A percentile compares a stretch with the other conserved stretches of the same genome.
Evolutionary conservation across 30 jellyfish, hydroid and myxozoan species (phyloP).

Genomic region (Cassiopea xamachana): DNA sequence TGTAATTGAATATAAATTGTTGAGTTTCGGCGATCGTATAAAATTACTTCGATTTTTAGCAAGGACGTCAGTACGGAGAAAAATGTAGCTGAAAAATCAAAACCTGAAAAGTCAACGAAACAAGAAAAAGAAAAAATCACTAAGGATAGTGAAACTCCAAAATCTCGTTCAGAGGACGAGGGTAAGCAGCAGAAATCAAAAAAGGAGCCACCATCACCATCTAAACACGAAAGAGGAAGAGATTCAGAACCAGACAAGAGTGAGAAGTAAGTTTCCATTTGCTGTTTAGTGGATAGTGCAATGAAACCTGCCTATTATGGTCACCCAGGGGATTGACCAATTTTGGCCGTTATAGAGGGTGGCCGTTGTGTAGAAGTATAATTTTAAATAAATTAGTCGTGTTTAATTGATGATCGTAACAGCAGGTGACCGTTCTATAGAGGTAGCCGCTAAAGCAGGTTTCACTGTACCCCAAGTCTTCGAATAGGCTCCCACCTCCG

Average conservation of each 20-base stretch:
- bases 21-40: no score
- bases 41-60: neutral
- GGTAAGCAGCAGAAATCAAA: slow-evolving; percentile 19
- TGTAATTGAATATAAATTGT: no score
- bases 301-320: no score
- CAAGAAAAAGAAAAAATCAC: slow-evolving; percentile 15
- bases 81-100: slow-evolving; percentile 6
- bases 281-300: neutral
- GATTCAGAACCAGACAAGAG: slow-evolving; percentile 48
- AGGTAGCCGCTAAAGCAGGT: no score
- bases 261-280: slow-evolving; percentile 35
- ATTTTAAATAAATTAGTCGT: no score
- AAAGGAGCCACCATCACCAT: slow-evolving; percentile 59
- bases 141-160: slow-evolving; percentile 47
- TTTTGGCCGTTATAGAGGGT: no score
- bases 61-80: slow-evolving; percentile 18
- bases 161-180: slow-evolving; percentile 77
- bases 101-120: slow-evolving; percentile 28
- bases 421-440: neutral
- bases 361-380: no score
- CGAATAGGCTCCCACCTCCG: no score
- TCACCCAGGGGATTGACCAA: no score
- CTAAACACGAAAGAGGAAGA: slow-evolving; percentile 58
- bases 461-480: no score
- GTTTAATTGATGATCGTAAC: neutral